Evolutionary conservation across 2,888 invertebrate species (phyloP), one percentile per base, ranked within the genome.

Genomic region (Brachyptera risi): DNA sequence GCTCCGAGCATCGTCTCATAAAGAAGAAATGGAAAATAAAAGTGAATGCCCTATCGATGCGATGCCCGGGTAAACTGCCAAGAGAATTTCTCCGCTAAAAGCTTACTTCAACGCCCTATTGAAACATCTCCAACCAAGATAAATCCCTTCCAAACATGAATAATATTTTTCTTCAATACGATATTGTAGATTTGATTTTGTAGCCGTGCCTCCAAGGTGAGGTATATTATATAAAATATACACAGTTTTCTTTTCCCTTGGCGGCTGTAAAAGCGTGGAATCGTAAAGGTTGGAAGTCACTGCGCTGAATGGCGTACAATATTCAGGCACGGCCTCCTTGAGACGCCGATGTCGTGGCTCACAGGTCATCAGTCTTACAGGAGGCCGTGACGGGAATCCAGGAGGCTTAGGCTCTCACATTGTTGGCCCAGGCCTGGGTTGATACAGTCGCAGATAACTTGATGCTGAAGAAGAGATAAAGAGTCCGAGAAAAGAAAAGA

Each of bases 361-460:
- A 44, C n/a, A 56, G 61, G 61, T 57, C 61, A 61, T 61, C 61
- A 49, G 57, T 61, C 61, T 56, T 47, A 21, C 57, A 17, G 26
- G 27, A 19, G 21, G 51, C 27, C 59, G 59, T 59, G 59, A 59
- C 50, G 27, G 40, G 59, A 54, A 59, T 59, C 24, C 17, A 40
- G n/a, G 37, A 49, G 23, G 49, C n/a, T n/a, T n/a, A n/a, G n/a
- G n/a, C n/a, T n/a, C n/a, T n/a, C n/a, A n/a, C n/a, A n/a, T n/a
- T n/a, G n/a, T n/a, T n/a, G n/a, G n/a, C n/a, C n/a, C n/a, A n/a
- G n/a, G n/a, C n/a, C n/a, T n/a, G n/a, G n/a, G n/a, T n/a, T n/a
- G n/a, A n/a, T n/a, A n/a, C n/a, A n/a, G n/a, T n/a, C n/a, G n/a
- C n/a, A n/a, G n/a, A n/a, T n/a, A n/a, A n/a, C n/a, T n/a, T n/a